These are phyloP conservation scores for Dicerorhinus sumatrensis DNA, from an alignment of 2,113 vertebrate species.

Conservation along the genomic window DNA sequence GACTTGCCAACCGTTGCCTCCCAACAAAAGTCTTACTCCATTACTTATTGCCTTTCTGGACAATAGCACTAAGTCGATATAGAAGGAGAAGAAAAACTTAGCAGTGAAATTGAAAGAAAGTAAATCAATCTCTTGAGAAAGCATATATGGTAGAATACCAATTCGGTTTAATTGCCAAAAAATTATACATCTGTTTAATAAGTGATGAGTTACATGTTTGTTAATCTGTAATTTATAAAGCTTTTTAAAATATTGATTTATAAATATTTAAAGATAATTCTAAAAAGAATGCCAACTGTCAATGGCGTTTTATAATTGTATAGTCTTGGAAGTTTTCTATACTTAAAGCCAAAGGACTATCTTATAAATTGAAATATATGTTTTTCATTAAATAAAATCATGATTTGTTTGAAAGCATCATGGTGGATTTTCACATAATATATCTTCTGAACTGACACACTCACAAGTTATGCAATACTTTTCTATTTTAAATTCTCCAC, in stretches of 20 bases:
- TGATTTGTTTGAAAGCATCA: neutral
- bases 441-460: neutral
- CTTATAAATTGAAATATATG: neutral
- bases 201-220: neutral
- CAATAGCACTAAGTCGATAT: neutral
- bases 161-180: neutral
- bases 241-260: neutral
- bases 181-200: neutral
- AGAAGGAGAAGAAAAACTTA: neutral
- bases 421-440: neutral
- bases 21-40: slow-evolving; percentile 38
- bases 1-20: neutral
- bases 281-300: neutral
- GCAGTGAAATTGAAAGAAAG: neutral
- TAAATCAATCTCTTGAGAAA: neutral
- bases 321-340: slow-evolving; percentile 15
- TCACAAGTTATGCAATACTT: neutral
- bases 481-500: neutral
- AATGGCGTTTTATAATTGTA: neutral
- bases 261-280: slow-evolving; percentile 30
- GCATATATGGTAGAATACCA: neutral
- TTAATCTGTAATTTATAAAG: neutral
- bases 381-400: neutral
- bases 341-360: neutral
- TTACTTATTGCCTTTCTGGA: neutral